phyloP scores from a whole-genome alignment of 2,113 vertebrate genomes.

The Hippocampus barbouri region DNA sequence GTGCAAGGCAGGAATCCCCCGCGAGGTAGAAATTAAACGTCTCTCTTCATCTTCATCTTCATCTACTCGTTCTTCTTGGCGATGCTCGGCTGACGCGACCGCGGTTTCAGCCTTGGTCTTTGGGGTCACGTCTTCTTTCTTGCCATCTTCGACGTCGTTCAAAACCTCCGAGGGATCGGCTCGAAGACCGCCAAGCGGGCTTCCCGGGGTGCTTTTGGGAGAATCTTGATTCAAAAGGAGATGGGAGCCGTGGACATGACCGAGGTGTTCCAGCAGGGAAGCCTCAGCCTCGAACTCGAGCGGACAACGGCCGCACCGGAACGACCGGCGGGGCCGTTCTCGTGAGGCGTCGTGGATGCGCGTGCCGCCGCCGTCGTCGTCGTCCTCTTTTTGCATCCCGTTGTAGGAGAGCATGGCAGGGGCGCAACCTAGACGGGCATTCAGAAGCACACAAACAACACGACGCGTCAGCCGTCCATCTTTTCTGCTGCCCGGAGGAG shows the following conservation, averaged over 20 bases:
- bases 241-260: conserved; percentile 74
- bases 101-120: background rate
- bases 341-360: conserved; percentile 68
- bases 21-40: conserved; percentile 60
- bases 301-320: conserved; percentile 82
- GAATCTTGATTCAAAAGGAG: conserved; percentile 58
- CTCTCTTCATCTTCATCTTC: conserved; percentile 29
- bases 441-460: background rate
- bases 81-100: conserved; percentile 55
- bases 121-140: background rate
- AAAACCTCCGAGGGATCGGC: conserved; percentile 71
- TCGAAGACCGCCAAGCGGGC: conserved; percentile 82
- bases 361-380: conserved; percentile 72
- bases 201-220: conserved; percentile 74
- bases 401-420: conserved; percentile 40
- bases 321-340: conserved; percentile 72
- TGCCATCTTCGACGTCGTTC: conserved; percentile 63
- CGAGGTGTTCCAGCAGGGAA: conserved; percentile 83
- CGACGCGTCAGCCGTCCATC: background rate
- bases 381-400: conserved; percentile 21
- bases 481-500: no score
- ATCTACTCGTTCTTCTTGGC: conserved; percentile 40
- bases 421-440: conserved; percentile 11
- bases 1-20: conserved; percentile 67
- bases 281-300: conserved; percentile 85